Conservation (phyloP, 30 jellyfish, hydroid and myxozoan species). For the Turritopsis rubra region DNA sequence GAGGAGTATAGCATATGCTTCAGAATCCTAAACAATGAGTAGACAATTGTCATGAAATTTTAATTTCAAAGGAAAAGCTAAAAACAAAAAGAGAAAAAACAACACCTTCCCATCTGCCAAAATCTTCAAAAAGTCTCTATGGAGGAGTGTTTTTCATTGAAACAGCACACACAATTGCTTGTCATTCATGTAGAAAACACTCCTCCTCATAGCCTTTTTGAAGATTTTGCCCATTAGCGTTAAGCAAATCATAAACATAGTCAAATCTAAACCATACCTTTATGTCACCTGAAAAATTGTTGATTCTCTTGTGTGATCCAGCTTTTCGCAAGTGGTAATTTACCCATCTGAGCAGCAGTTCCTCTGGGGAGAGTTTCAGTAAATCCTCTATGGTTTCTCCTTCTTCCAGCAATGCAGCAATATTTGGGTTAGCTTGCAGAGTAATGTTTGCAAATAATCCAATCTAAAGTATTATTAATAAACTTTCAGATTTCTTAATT, state of each 20-base stretch:
- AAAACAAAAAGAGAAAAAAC: no score
- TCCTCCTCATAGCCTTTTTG: no score
- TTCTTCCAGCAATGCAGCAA: constrained; percentile 87
- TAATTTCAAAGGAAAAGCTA: no score
- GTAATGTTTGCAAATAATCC: constrained; percentile 93
- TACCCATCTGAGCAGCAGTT: constrained; percentile 95
- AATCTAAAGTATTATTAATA: constrained; percentile 38
- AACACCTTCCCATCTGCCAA: no score
- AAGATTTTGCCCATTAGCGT: no score
- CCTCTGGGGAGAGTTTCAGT: constrained; percentile 93
- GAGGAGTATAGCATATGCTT: constrained; percentile 88
- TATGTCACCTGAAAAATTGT: constrained; percentile 86
- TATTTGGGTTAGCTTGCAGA: constrained; percentile 71
- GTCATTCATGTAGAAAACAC: no score
- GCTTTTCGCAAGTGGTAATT: constrained; percentile 93
- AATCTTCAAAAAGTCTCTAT: no score
- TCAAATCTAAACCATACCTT: no score
- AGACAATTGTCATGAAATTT: neutral
- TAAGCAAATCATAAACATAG: no score
- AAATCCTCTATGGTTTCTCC: constrained; percentile 91
- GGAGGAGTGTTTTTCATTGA: no score
- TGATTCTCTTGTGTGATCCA: constrained; percentile 79
- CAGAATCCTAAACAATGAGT: constrained; percentile 65
- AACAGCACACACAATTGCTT: no score
- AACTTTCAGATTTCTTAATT: neutral